These are phyloP conservation scores for Wiebesia pumilae DNA, from an alignment of 1,140 invertebrate genomes.

Conservation along the genomic window DNA sequence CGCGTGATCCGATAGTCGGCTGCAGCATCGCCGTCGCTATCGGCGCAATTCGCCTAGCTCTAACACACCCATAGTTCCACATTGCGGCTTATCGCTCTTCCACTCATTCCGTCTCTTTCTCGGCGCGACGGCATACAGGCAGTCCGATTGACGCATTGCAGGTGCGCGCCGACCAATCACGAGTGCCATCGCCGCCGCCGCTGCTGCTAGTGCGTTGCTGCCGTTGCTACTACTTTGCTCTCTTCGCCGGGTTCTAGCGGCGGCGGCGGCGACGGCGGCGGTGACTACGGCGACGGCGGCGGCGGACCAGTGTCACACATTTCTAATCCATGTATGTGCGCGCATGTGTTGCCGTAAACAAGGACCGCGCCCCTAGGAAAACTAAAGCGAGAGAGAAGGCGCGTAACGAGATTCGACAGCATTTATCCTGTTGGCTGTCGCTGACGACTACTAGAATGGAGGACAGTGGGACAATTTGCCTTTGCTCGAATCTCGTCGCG, in stretches of 20 bases:
- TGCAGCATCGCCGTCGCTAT: neutral
- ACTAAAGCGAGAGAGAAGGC: slow-evolving; percentile 7
- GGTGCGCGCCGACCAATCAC: slow-evolving; percentile 84
- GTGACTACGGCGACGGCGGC: neutral
- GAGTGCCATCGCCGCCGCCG: slow-evolving; percentile 56
- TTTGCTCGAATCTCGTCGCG: too few species aligned
- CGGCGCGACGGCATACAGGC: slow-evolving; percentile 59
- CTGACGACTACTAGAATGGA: too few species aligned
- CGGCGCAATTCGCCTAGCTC: neutral
- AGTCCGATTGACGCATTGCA: slow-evolving; percentile 86
- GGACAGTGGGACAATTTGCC: neutral
- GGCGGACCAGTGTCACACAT: neutral
- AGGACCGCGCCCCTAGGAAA: slow-evolving; percentile 39
- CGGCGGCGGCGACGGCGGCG: neutral
- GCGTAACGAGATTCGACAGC: too few species aligned
- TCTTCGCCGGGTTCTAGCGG: neutral
- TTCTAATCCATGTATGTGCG: neutral
- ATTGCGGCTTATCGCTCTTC: slow-evolving; percentile 52
- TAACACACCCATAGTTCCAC: neutral
- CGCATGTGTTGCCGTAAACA: slow-evolving; percentile 23
- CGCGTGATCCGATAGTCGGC: neutral
- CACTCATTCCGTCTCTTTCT: slow-evolving; percentile 55
- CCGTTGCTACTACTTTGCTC: slow-evolving; percentile 12
- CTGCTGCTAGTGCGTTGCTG: slow-evolving; percentile 12
- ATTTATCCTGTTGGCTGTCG: neutral